Percentiles rank a stretch among this genome's conserved stretches.
Conservation (phyloP, 2,888 invertebrate genomes). For the Volucella zonaria region DNA sequence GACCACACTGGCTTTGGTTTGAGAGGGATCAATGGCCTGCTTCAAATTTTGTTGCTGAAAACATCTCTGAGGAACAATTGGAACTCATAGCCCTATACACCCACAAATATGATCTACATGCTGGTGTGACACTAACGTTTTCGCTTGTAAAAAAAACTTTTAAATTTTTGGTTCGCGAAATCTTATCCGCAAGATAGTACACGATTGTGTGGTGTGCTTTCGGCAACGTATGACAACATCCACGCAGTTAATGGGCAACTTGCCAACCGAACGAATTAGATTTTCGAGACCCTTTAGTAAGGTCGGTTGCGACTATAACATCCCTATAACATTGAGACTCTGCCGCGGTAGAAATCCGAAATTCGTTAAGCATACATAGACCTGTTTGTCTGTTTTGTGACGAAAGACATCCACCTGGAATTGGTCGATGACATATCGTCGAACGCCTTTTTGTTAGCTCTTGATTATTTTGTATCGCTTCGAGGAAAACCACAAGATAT, state of each 20-base stretch:
- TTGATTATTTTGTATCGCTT: too few relatives aligned
- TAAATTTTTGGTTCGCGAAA: slow-evolving; percentile 55
- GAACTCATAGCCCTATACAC: background rate
- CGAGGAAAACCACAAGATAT: too few relatives aligned
- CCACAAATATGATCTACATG: too few relatives aligned
- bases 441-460: too few relatives aligned
- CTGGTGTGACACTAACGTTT: too few relatives aligned
- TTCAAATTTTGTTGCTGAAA: background rate
- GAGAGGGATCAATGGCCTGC: background rate
- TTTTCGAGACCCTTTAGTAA: slow-evolving; percentile 24
- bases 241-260: slow-evolving; percentile 43
- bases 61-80: background rate
- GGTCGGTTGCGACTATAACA: slow-evolving; percentile 47
- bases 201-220: background rate
- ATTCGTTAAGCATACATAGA: too few relatives aligned
- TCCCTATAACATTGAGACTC: slow-evolving; percentile 32
- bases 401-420: too few relatives aligned
- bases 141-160: background rate
- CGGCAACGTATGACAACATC: slow-evolving; percentile 28
- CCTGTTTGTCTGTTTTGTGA: too few relatives aligned
- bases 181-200: slow-evolving; percentile 48
- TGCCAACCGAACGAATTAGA: background rate
- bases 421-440: too few relatives aligned
- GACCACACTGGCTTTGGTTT: slow-evolving; percentile 13
- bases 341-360: background rate